These are phyloP conservation scores for Helicolenus hilgendorfi DNA, from an alignment of 2,797 vertebrate species.

Conservation along the genomic window DNA sequence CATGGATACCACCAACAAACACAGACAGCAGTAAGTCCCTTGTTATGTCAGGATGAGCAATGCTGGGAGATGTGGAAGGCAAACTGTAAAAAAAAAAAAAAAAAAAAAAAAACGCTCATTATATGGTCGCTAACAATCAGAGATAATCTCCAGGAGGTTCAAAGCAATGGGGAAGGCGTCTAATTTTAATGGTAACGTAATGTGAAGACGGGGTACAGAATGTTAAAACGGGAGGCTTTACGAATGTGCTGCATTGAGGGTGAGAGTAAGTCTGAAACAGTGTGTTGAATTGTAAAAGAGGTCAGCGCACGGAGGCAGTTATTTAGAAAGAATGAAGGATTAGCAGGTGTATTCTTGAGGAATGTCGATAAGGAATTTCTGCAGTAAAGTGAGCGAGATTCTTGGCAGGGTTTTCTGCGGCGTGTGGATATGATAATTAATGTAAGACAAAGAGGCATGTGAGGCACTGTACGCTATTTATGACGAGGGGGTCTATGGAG, in stretches of 20 bases:
- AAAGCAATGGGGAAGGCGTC: neutral
- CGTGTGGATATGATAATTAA: conserved; percentile 74
- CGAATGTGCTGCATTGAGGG: conserved; percentile 58
- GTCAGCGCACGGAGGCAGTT: conserved; percentile 51
- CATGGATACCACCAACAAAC: conserved; percentile 40
- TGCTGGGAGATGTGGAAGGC: neutral
- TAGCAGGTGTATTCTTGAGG: conserved; percentile 80
- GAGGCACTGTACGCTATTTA: conserved; percentile 67
- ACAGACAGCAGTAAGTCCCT: conserved; percentile 6
- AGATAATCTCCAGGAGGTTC: conserved; percentile 4
- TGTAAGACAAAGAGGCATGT: conserved; percentile 71
- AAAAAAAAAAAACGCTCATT: neutral
- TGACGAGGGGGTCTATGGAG: conserved; percentile 67
- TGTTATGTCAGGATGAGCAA: conserved; percentile 20
- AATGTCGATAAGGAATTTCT: conserved; percentile 77
- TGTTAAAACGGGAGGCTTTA: conserved; percentile 54
- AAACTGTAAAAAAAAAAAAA: conserved; percentile 2
- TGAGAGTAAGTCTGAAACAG: conserved; percentile 70
- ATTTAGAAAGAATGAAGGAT: conserved; percentile 67
- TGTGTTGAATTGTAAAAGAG: conserved; percentile 63
- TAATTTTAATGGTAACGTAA: conserved; percentile 37
- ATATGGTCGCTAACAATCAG: conserved; percentile 11
- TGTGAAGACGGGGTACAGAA: conserved; percentile 44
- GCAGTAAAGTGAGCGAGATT: conserved; percentile 62
- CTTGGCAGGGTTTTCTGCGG: conserved; percentile 62